Conservation (phyloP, 2,113 vertebrate genomes). For the Crypturellus undulatus region DNA sequence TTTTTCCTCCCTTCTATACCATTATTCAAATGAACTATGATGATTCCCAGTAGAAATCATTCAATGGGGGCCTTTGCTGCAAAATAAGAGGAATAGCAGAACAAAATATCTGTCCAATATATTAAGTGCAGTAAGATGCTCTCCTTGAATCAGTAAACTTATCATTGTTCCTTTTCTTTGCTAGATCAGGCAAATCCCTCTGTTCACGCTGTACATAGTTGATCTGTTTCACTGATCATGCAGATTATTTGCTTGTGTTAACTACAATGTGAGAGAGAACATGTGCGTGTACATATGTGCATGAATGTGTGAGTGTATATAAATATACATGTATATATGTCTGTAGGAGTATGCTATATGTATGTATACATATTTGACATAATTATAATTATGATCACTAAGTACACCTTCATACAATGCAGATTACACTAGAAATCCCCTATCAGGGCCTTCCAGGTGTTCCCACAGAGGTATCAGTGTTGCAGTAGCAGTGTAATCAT, state of each 20-base stretch:
- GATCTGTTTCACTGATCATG: neutral
- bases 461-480: neutral
- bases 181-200: neutral
- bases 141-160: neutral
- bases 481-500: neutral
- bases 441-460: neutral
- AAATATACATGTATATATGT: neutral
- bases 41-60: neutral
- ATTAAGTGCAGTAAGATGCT: neutral
- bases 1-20: neutral
- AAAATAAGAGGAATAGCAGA: neutral
- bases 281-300: accelerated
- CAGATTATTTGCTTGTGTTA: neutral
- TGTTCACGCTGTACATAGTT: neutral
- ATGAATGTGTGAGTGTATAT: neutral
- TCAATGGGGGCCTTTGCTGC: neutral
- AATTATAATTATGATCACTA: neutral
- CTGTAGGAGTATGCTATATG: neutral
- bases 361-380: neutral
- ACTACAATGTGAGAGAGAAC: neutral
- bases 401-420: neutral
- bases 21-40: slow-evolving; percentile 40
- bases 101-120: neutral
- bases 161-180: neutral
- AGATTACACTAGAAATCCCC: neutral